Evolutionary conservation across 2,797 vertebrate species (phyloP), one percentile per base, ranked within the genome.

Genomic region (Bovichtus variegatus): DNA sequence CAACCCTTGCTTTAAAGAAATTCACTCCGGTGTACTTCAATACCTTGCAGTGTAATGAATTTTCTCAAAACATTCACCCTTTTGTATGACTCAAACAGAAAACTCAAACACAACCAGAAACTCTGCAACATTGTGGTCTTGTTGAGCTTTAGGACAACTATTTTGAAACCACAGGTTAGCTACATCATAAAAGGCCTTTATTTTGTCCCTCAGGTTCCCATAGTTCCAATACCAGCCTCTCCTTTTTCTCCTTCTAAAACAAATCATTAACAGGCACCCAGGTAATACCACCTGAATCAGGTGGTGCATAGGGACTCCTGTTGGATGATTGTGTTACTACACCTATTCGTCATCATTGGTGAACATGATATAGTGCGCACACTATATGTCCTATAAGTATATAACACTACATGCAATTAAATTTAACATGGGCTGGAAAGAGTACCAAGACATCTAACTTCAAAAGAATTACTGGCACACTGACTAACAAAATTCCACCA

Each of bases 261-360:
- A 49, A 63, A 59, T 60, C 47, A 41, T 54, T 25, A 19, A 29
- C 15, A 36, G 12, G 2, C 10, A 36, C 47, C 9, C 43, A 74
- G 71, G 58, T 54, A 49, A 29, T 6, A 21, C 76, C 34, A 77
- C 65, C 68, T 82, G 44, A n/a, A 50, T 64, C 18, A 59, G 57
- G 57, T 63, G 38, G 60, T 71, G 53, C 19, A 61, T 41, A 59
- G 31, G 13, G 73, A 76, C 81, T 81, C 78, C 84, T 85, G 46
- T 40, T 80, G 89, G 84, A 67, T 10, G 44, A 41, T n/a, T 58
- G 8, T 58, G 38, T 40, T 60, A 86, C 55, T 78, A 58, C 84
- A 89, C n/a, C 23, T 53, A 23, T 66, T 51, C 11, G 16, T 55
- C 16, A n/a, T n/a, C 1, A 6, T 8, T 6, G 25, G 13, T 57